Evolutionary conservation across 2,888 invertebrate species (phyloP), one percentile per base, ranked within the genome.

Genomic region (Scelioninae gen. 1): DNA sequence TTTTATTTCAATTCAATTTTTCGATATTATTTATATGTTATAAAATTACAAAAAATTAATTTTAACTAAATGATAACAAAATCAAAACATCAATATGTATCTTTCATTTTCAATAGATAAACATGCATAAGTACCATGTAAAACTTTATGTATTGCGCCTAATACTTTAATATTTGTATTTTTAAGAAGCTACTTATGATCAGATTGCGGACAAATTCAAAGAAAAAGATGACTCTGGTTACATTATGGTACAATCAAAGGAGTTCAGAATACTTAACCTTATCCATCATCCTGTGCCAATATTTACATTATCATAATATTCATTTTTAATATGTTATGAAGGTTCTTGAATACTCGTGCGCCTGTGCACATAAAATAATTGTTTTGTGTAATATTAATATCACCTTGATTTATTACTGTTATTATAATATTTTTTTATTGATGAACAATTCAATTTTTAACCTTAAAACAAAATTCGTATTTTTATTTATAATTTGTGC

Each of bases 201-300:
- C 15, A 40, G 10, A 60, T 13, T 49, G 49, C 31, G 60, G 53
- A 53, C 15, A 13, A 62, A 53, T 53, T 62, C 62, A 65, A 65
- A 74, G 74, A 55, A 56, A 34, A 47, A 31, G 34, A 13, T 43
- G 63, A 45, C 38, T 56, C 60, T 5, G 11, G 62, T 62, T 72
- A 72, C 51, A 62, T 53, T 53, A 69, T 45, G 13, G 23, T 29
- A 13, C 51, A 62, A 72, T 62, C 62, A 62, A 53, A 32, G 31
- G 15, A n/a, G 72, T 62, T 72, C 53, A 53, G 13, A 53, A 15
- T 43, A 32, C 72, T 62, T 72, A 45, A 72, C 72, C 72, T 72
- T 72, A 62, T 72, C 72, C 72, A 72, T 62, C 72, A 62, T n/a
- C 16, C 10, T 11, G 15, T 51, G 32, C 10, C 34, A 72, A 53